Percentiles rank a stretch among this genome's conserved stretches.
phyloP scores from a whole-genome alignment of 2,797 vertebrate genomes.

The Chaunax sp. region DNA sequence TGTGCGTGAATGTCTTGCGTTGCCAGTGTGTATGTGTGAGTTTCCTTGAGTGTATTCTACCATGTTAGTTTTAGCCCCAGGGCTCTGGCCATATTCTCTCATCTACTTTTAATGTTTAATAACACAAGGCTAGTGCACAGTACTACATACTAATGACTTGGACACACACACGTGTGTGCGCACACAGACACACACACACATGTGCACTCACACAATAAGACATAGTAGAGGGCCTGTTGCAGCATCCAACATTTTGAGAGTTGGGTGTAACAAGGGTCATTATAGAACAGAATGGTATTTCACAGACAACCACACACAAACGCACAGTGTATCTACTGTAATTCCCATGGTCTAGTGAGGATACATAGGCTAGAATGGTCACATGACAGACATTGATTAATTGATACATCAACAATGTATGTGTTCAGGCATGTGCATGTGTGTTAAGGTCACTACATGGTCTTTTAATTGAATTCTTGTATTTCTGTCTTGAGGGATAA shows the following conservation, averaged over 20 bases:
- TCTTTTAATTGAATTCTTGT: conserved; percentile 82
- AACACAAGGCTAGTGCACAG: conserved; percentile 37
- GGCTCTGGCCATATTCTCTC: conserved; percentile 48
- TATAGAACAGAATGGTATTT: conserved; percentile 42
- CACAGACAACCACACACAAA: conserved; percentile 17
- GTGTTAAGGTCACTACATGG: conserved; percentile 80
- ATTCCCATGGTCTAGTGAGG: conserved; percentile 56
- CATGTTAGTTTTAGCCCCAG: conserved; percentile 43
- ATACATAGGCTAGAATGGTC: conserved; percentile 63
- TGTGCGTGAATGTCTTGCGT: conserved; percentile 28
- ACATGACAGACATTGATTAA: conserved; percentile 78
- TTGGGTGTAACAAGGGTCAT: conserved; percentile 46
- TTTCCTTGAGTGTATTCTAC: conserved; percentile 28
- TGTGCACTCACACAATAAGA: not conserved
- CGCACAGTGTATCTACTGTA: conserved; percentile 24
- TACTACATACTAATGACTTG: conserved; percentile 53
- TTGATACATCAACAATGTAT: conserved; percentile 68
- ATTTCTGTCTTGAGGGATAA: conserved; percentile 74
- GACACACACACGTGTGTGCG: not conserved
- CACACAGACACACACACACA: conserved; percentile 2
- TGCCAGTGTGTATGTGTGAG: conserved; percentile 20
- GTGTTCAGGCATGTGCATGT: conserved; percentile 58
- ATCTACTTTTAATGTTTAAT: conserved; percentile 69
- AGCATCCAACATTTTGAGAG: conserved; percentile 37
- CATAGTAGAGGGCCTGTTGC: conserved; percentile 23